A percentile compares a stretch with the other conserved stretches of the same genome.
These are phyloP conservation scores for Cryptotermes secundus DNA, from an alignment of 1,140 invertebrate genomes.

Conservation along the genomic window DNA sequence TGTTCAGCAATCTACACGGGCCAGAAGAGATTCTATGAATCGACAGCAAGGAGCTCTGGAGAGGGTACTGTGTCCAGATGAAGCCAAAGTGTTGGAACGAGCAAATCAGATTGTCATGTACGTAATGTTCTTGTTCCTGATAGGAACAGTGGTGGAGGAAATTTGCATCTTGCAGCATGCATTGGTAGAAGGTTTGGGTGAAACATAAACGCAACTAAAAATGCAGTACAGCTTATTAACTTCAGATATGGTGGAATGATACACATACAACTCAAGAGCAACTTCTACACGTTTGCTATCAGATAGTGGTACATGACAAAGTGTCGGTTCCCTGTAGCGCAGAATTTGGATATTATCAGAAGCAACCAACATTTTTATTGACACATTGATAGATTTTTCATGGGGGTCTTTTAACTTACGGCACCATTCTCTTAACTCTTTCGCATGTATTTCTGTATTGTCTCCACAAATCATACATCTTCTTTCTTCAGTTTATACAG, in stretches of 20 bases:
- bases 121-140: constrained; percentile 49
- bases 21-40: constrained; percentile 29
- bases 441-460: no score
- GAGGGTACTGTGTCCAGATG: constrained; percentile 53
- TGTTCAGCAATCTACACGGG: constrained; percentile 43
- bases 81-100: constrained; percentile 75
- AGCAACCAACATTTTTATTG: no score
- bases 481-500: no score
- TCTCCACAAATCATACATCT: no score
- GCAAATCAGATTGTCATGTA: constrained; percentile 84
- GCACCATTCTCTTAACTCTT: no score
- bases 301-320: no score
- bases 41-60: constrained; percentile 27
- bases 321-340: no score
- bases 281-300: not conserved
- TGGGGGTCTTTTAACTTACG: no score
- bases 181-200: not conserved
- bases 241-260: not conserved
- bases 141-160: not conserved
- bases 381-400: no score
- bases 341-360: no score
- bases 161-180: not conserved
- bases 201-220: no score
- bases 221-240: no score
- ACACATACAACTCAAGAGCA: not conserved